phyloP scores from a whole-genome alignment of 92 coral and sea anemone species.

The Muricea muricata region DNA sequence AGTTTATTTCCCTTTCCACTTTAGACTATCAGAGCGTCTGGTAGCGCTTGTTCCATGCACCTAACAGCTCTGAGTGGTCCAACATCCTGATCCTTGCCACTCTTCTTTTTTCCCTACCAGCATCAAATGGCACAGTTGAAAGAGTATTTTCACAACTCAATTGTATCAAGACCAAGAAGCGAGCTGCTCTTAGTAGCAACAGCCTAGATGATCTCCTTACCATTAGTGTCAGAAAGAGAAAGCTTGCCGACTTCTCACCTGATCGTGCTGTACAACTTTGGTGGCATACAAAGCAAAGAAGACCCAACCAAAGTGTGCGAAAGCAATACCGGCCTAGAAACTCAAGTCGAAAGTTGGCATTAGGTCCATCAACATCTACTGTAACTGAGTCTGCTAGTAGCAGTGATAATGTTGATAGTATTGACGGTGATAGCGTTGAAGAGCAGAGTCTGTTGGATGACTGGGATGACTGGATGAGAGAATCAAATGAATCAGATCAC shows the following conservation, averaged over 20 bases:
- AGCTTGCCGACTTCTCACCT: conserved; percentile 62
- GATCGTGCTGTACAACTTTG: conserved; percentile 64
- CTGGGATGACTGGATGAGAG: conserved; percentile 23
- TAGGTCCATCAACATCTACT: conserved; percentile 25
- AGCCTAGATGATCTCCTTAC: conserved; percentile 60
- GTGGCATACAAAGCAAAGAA: conserved; percentile 56
- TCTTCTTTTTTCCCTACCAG: conserved; percentile 74
- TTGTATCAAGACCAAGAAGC: conserved; percentile 71
- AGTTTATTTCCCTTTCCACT: conserved; percentile 62
- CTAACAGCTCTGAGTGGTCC: conserved; percentile 60
- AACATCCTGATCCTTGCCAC: conserved; percentile 68
- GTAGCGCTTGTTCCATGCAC: conserved; percentile 71
- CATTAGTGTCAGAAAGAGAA: conserved; percentile 55
- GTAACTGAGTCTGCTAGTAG: neutral
- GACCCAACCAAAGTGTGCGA: conserved; percentile 59
- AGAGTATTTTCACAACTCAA: conserved; percentile 77
- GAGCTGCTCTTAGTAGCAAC: conserved; percentile 66
- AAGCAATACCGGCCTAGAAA: conserved; percentile 54
- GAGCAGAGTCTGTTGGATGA: conserved; percentile 1
- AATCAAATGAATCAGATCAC: neutral
- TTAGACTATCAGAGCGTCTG: conserved; percentile 73
- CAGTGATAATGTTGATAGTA: conserved; percentile 38
- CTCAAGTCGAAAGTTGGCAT: conserved; percentile 30
- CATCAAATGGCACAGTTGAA: conserved; percentile 84
- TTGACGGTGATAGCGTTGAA: conserved; percentile 32